Conservation (phyloP, 2,888 invertebrate species). For the Tetanocera ferruginea region DNA sequence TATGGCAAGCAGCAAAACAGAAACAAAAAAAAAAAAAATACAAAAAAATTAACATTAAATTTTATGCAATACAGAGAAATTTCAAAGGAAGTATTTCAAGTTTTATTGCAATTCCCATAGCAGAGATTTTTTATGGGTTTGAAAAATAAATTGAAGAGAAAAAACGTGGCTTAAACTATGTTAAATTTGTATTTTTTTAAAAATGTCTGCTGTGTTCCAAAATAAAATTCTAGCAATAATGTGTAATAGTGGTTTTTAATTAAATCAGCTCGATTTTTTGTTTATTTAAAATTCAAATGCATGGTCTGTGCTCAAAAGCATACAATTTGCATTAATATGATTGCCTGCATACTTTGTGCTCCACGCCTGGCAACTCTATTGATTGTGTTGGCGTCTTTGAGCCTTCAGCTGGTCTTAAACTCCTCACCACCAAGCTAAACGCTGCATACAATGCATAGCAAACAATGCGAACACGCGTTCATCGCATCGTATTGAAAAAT, state of each 20-base stretch:
- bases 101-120: constrained; percentile 19
- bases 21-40: background rate
- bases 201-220: background rate
- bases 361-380: background rate
- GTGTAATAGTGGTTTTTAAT: background rate
- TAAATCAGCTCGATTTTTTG: background rate
- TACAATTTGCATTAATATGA: constrained; percentile 1
- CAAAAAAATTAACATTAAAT: too few relatives aligned
- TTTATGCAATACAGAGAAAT: constrained; percentile 33
- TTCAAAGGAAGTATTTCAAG: constrained; percentile 17
- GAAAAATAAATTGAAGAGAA: background rate
- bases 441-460: background rate
- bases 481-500: background rate
- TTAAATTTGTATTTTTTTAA: background rate
- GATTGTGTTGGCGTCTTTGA: background rate
- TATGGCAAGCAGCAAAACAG: background rate
- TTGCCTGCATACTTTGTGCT: background rate
- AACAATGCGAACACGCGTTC: background rate
- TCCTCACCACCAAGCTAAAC: background rate
- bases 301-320: background rate
- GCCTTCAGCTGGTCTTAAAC: background rate
- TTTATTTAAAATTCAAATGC: background rate
- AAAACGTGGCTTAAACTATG: too few relatives aligned
- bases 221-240: background rate
- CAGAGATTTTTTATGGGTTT: background rate